Evolutionary conservation across 2,797 vertebrate species (phyloP), one percentile per base, ranked within the genome.

Genomic region (Acanthopagrus latus): DNA sequence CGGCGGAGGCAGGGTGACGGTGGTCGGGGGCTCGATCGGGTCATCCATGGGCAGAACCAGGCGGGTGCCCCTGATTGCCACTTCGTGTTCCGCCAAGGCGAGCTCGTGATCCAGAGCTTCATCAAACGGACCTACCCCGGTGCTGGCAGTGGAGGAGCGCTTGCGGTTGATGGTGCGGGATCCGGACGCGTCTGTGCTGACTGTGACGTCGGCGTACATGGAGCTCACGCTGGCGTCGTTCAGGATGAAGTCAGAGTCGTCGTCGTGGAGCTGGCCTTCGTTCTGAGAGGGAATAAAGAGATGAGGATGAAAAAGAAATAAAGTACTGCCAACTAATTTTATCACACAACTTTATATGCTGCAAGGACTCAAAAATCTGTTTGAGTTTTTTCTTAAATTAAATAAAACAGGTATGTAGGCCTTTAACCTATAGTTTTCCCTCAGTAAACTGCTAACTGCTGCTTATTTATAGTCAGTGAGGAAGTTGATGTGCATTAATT

Each of bases 31-130:
- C 67, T 97, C 97, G 9, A 60, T 69, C 0, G 96, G 96, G 86
- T 98, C 96, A 0, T 97, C 96, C 95, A 97, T 97, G 52, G 97
- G 97, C 74, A 98, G 95, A 55, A 97, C 97, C 80, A 98, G 93
- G 57, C 97, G 96, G 0, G 97, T 97, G 10, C 97, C 97, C 57
- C 97, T 94, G 85, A 98, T 96, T 7, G 96, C 93, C 33, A 97
- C 96, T 83, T 98, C 97, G 0, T 97, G 95, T 76, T 98, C 97
- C 3, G 95, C 95, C 70, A 95, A 92, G 7, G 91, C 90, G 0
- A 97, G 95, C 81, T 98, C 97, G 8, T 93, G 92, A 59, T 98
- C 97, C 64, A 96, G 92, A 0, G 91, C 94, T 0, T 97, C 97
- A 23, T 97, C 96, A 0, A 93, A 93, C 2, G 63, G 91, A 74